These are phyloP conservation scores for Lates calcarifer DNA, from an alignment of 2,113 vertebrate species.

Conservation along the genomic window DNA sequence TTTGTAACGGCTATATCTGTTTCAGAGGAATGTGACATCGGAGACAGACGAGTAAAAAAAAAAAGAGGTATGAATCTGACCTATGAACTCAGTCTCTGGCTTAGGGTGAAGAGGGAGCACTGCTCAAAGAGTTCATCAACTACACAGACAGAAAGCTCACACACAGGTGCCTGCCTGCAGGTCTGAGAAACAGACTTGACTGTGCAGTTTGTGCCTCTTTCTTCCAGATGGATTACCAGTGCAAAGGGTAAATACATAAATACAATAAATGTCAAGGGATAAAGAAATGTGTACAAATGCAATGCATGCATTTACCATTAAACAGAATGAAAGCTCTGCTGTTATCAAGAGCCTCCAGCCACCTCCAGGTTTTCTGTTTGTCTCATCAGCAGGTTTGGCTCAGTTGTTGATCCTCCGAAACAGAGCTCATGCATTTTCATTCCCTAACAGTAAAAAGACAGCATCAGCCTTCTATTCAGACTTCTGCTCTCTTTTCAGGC, in stretches of 20 bases:
- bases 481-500: slow-evolving; percentile 22
- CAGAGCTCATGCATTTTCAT: slow-evolving; percentile 34
- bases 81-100: slow-evolving; percentile 52
- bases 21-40: slow-evolving; percentile 69
- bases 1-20: slow-evolving; percentile 68
- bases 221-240: slow-evolving; percentile 11
- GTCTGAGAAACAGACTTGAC: slow-evolving; percentile 27
- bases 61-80: slow-evolving; percentile 49
- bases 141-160: slow-evolving; percentile 22
- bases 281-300: slow-evolving; percentile 29
- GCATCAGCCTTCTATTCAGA: slow-evolving; percentile 18
- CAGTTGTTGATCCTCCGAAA: slow-evolving; percentile 44
- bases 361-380: slow-evolving; percentile 47
- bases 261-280: slow-evolving; percentile 37
- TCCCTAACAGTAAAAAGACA: slow-evolving; percentile 37
- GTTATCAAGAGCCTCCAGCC: slow-evolving; percentile 50
- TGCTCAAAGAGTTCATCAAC: slow-evolving; percentile 12
- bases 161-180: slow-evolving; percentile 57
- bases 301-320: slow-evolving; percentile 40
- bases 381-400: slow-evolving; percentile 49
- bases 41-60: slow-evolving; percentile 40
- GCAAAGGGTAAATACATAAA: slow-evolving; percentile 27
- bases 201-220: not conserved
- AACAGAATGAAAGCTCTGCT: slow-evolving; percentile 28
- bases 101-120: slow-evolving; percentile 29